Evolutionary conservation across 1,140 invertebrate genomes (phyloP), one percentile per base, ranked within the genome.

Genomic region (Aphis gossypii): DNA sequence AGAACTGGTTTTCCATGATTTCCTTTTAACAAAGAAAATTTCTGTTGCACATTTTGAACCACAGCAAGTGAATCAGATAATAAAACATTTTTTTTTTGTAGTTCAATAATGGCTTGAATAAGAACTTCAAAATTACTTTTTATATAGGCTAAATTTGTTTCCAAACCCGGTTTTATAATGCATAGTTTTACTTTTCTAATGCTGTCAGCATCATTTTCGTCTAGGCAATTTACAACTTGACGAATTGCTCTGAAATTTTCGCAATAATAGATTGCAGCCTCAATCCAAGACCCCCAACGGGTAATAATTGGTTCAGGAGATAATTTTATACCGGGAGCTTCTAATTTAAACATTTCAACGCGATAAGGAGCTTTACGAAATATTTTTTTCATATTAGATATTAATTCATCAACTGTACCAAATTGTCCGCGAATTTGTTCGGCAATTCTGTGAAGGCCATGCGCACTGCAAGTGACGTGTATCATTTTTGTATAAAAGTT

Each of bases 101-200:
- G n/a, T 82, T 82, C 76, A 9, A 8, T 82, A 35, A 82, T 82
- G n/a, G n/a, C 76, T n/a, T 82, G 35, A 82, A n/a, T 82, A 82
- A 82, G 30, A 82, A 82, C n/a, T 82, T 82, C n/a, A 35, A 82
- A 82, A 82, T 82, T 82, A 82, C 35, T 82, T 82, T 82, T 82
- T 35, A 82, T 82, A 38, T 82, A 82, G 35, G 76, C 76, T 8
- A 82, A 82, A 82, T 82, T 8, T n/a, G 76, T 3, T 82, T 82
- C 76, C 9, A 82, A 38, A 82, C n/a, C 76, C 25, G 35, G 9
- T 82, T 82, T 82, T 82, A 82, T 8, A 35, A 82, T 82, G 76
- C 30, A 82, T 8, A 82, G n/a, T 82, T 82, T 82, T 82, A 38
- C 76, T 82, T 82, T 82, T 48, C 18, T 48, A 48, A 48, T 82